These are phyloP conservation scores for Pyrrhosoma nymphula DNA, from an alignment of 2,888 invertebrate species.

Conservation along the genomic window DNA sequence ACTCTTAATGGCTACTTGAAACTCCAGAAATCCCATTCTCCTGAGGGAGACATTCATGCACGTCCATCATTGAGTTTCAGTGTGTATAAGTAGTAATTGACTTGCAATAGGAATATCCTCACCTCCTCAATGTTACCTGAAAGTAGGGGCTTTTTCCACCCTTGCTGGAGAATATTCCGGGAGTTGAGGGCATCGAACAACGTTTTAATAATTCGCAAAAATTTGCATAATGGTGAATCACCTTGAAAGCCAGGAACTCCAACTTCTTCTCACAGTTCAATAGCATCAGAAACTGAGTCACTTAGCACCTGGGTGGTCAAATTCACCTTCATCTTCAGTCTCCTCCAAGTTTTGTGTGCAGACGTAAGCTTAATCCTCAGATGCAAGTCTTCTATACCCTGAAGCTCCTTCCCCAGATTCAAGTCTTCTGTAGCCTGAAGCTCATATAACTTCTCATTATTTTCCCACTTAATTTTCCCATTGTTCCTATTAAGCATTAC, in stretches of 20 bases:
- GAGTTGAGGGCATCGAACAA: constrained; percentile 3
- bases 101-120: too few species aligned
- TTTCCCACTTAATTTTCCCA: background rate
- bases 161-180: background rate
- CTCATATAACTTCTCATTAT: background rate
- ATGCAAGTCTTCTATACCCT: too few species aligned
- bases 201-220: background rate
- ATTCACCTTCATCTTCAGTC: background rate
- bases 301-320: background rate
- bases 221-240: background rate
- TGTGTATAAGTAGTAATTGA: too few species aligned
- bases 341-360: background rate
- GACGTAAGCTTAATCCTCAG: background rate
- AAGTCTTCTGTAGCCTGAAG: background rate
- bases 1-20: too few species aligned
- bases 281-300: background rate
- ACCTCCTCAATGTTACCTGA: too few species aligned
- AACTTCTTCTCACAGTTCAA: background rate
- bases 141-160: too few species aligned
- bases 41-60: too few species aligned
- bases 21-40: too few species aligned
- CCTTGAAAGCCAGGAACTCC: background rate
- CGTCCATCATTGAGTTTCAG: too few species aligned
- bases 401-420: too few species aligned
- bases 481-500: too few species aligned